Conservation (phyloP, 2,113 vertebrate genomes). For the Brachyhypopomus gauderio region DNA sequence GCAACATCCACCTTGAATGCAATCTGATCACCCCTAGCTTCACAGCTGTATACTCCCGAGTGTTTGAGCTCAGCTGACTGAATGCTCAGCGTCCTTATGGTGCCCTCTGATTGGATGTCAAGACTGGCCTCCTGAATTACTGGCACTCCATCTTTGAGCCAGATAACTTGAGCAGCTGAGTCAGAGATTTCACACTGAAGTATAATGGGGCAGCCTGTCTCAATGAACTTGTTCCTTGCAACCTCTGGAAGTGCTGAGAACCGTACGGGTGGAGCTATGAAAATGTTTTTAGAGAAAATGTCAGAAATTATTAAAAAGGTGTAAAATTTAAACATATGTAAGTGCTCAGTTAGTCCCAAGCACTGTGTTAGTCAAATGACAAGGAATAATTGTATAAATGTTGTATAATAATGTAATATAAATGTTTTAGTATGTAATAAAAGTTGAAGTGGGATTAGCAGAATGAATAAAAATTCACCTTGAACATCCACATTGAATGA, state of each 20-base stretch:
- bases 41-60: constrained; percentile 75
- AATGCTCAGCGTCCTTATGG: constrained; percentile 67
- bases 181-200: constrained; percentile 76
- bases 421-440: too few relatives aligned
- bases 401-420: too few relatives aligned
- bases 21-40: constrained; percentile 73
- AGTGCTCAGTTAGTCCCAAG: neutral
- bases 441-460: too few relatives aligned
- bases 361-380: neutral
- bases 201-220: constrained; percentile 69
- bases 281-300: constrained; percentile 57
- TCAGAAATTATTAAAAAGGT: neutral
- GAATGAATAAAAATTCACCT: constrained; percentile 71
- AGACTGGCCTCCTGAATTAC: constrained; percentile 63
- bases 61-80: constrained; percentile 71
- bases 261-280: constrained; percentile 67
- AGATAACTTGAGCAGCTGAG: constrained; percentile 66
- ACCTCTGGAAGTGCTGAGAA: constrained; percentile 70
- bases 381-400: too few relatives aligned
- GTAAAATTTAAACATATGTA: constrained; percentile 3
- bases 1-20: constrained; percentile 81
- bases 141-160: constrained; percentile 74
- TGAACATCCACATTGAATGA: constrained; percentile 84
- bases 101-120: constrained; percentile 68
- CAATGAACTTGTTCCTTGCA: constrained; percentile 71